Conservation (phyloP, 2,888 invertebrate genomes). For the Caenorhabditis becei region DNA sequence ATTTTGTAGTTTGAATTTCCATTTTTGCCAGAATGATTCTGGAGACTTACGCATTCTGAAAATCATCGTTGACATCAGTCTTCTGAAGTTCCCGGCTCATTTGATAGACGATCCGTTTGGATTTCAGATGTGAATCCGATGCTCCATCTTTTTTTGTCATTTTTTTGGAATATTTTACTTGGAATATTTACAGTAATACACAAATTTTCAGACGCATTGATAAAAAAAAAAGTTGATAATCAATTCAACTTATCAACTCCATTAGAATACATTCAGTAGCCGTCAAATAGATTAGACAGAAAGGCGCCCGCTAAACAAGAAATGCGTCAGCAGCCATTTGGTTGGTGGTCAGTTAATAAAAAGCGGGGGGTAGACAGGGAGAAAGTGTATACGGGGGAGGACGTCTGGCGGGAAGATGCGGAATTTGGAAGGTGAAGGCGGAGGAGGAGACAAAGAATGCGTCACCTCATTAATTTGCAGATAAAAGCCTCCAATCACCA, state of each 20-base stretch:
- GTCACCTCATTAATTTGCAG: constrained; percentile 49
- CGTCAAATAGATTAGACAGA: neutral
- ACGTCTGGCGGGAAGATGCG: neutral
- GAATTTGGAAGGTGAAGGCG: neutral
- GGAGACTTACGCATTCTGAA: constrained; percentile 41
- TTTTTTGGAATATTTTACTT: constrained; percentile 17
- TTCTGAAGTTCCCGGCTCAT: constrained; percentile 38
- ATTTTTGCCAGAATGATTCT: neutral
- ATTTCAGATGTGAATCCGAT: constrained; percentile 23
- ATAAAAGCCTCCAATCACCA: neutral
- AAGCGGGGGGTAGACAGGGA: neutral
- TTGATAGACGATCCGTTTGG: constrained; percentile 39
- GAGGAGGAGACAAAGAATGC: constrained; percentile 29
- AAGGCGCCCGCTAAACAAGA: neutral
- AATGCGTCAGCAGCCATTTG: constrained; percentile 9
- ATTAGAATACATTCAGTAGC: neutral
- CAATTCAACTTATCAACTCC: too few relatives aligned
- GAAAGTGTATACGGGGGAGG: constrained; percentile 5
- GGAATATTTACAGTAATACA: neutral
- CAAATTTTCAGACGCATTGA: neutral
- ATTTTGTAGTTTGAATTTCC: neutral
- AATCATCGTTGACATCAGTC: constrained; percentile 43
- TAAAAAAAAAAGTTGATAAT: too few relatives aligned
- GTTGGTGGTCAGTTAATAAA: neutral
- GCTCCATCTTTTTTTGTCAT: constrained; percentile 6